Conservation (phyloP, 2,113 vertebrate species). For the Datnioides undecimradiatus region DNA sequence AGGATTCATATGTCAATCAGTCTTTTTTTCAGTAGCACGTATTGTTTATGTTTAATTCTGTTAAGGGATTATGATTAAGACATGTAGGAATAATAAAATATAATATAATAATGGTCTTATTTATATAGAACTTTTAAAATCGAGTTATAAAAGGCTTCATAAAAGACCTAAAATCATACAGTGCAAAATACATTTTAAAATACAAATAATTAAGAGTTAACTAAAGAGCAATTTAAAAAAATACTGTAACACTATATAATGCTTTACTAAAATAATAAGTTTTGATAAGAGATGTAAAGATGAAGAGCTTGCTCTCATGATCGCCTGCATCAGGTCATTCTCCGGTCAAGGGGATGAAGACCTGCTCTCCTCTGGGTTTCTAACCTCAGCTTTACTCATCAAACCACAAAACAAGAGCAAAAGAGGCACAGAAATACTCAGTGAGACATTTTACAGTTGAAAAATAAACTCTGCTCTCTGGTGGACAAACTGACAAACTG, state of each 20-base stretch:
- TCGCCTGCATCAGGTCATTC: too few relatives aligned
- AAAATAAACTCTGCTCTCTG: neutral
- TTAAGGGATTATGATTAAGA: neutral
- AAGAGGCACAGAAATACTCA: neutral
- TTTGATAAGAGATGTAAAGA: neutral
- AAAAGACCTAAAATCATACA: neutral
- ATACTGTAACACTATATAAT: too few relatives aligned
- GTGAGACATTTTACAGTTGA: neutral
- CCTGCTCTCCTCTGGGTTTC: neutral
- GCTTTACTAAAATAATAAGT: neutral
- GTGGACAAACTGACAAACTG: neutral
- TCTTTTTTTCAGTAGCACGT: too few relatives aligned
- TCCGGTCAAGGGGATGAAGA: neutral
- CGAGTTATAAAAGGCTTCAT: neutral
- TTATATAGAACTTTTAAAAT: neutral
- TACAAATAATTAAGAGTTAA: neutral
- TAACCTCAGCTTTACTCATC: neutral
- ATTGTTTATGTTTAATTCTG: too few relatives aligned
- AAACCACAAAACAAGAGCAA: too few relatives aligned
- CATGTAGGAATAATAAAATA: neutral
- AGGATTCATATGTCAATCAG: too few relatives aligned
- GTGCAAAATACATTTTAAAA: neutral
- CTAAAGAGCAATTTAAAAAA: neutral
- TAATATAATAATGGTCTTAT: too few relatives aligned
- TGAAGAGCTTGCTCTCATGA: neutral